Conservation (phyloP, 2,888 invertebrate species). For the Plebejus argus region DNA sequence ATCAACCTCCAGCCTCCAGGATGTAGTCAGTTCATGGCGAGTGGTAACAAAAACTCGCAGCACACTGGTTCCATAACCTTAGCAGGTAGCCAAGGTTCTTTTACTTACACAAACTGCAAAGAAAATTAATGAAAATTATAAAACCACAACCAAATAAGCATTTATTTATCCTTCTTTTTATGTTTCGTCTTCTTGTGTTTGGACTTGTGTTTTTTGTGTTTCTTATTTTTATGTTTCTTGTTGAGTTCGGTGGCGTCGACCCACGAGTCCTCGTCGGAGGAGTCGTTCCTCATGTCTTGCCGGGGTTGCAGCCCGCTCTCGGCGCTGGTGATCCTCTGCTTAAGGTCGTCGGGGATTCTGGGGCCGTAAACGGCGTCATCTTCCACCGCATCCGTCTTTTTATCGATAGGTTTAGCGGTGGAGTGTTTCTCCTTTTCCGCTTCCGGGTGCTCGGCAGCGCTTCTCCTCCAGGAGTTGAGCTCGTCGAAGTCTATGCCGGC, state of each 20-base stretch:
- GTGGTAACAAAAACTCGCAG: background rate
- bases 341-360: conserved; percentile 76
- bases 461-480: conserved; percentile 72
- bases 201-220: conserved; percentile 68
- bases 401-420: conserved; percentile 37
- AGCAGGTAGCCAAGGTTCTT: background rate
- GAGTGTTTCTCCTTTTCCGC: conserved; percentile 40
- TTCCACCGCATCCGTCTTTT: conserved; percentile 36
- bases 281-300: conserved; percentile 48
- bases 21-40: too few species aligned
- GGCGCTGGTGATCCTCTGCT: conserved; percentile 36
- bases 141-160: background rate
- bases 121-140: background rate
- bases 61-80: too few species aligned
- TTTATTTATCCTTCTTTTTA: conserved; percentile 66
- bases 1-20: too few species aligned
- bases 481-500: conserved; percentile 83
- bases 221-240: conserved; percentile 69
- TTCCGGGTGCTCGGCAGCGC: conserved; percentile 39
- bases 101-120: background rate
- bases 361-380: conserved; percentile 77
- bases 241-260: conserved; percentile 70
- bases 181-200: conserved; percentile 70
- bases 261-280: conserved; percentile 75
- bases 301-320: conserved; percentile 49